Evolutionary conservation across 2,888 invertebrate genomes (phyloP), one percentile per base, ranked within the genome.

Genomic region (Clostera curtula): DNA sequence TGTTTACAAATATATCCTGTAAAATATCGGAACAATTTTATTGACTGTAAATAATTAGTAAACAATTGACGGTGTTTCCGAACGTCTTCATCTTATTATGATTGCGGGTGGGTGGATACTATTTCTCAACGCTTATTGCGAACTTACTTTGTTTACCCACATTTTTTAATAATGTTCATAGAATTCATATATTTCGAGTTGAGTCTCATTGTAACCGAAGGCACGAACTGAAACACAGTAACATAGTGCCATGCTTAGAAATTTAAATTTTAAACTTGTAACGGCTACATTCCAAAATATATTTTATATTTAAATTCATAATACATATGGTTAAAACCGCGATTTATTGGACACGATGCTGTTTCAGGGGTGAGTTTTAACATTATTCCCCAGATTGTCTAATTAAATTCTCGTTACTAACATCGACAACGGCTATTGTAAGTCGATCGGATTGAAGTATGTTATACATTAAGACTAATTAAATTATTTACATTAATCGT

Each of bases 131-230:
- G n/a, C n/a, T n/a, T n/a, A n/a, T n/a, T n/a, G n/a, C n/a, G n/a
- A n/a, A 21, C n/a, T n/a, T 21, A 14, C 19, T 36, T 4, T 4
- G 23, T 22, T 12, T 57, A 67, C 70, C 69, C 50, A n/a, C 50
- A 42, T 39, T 36, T 31, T 18, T 10, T 31, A 3, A 1, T 13
- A 23, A 10, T 31, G 15, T 25, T 30, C 4, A 9, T 19, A 5
- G n/a, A 24, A 10, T 20, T 33, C 31, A 31, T 24, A 36, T 41
- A 39, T 44, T 49, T 13, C 12, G 31, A 44, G 55, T 62, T 45
- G 34, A 51, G 62, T 42, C 34, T 53, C 79, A 80, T 77, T 80
- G 56, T 66, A 65, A 49, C 53, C 40, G 34, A 56, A 55, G 69
- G 48, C 68, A 66, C 70, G 60, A 63, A 59, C 62, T 42, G 30